Evolutionary conservation across 2,113 vertebrate species (phyloP).

Genomic region (Pimephales promelas): DNA sequence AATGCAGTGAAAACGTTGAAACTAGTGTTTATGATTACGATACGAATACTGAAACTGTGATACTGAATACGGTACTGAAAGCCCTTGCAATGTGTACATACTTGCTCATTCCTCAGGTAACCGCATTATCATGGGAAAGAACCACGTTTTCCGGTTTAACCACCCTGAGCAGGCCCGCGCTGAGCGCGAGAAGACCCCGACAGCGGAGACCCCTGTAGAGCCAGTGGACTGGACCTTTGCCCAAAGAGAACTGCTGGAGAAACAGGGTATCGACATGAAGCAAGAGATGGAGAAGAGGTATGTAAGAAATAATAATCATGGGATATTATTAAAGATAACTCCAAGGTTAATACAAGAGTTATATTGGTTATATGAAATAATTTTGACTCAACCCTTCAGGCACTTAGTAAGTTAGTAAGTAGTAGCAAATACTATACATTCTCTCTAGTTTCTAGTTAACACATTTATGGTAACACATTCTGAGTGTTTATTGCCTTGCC

Average conservation of each 20-base stretch:
- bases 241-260: conserved; percentile 95
- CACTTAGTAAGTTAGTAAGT: neutral
- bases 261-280: conserved; percentile 99
- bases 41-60: too few relatives aligned
- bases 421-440: neutral
- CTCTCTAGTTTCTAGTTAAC: neutral
- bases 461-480: neutral
- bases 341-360: neutral
- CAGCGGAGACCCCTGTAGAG: conserved; percentile 96
- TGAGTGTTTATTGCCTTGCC: neutral
- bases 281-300: conserved; percentile 99
- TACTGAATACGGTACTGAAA: too few relatives aligned
- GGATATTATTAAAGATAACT: neutral
- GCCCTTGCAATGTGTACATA: too few relatives aligned
- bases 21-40: neutral
- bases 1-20: neutral
- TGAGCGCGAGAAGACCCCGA: conserved; percentile 94
- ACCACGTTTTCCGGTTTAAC: conserved; percentile 98
- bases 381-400: neutral
- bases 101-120: conserved; percentile 79
- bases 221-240: conserved; percentile 99
- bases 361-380: neutral
- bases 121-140: conserved; percentile 99
- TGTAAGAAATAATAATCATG: neutral
- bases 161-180: conserved; percentile 97